Conservation (phyloP, 2,113 vertebrate genomes). For the Oreochromis niloticus region DNA sequence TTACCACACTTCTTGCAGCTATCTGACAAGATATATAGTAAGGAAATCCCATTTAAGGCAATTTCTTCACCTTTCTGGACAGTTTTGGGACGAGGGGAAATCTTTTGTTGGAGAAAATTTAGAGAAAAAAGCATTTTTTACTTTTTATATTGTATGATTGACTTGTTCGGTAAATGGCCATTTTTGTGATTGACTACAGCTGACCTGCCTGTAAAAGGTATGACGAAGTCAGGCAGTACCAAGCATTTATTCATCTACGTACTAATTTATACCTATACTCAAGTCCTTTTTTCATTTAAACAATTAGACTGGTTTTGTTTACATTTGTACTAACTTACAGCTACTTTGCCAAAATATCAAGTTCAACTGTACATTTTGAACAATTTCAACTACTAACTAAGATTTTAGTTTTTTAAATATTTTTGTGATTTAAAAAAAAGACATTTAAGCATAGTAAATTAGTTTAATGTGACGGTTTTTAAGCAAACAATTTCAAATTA, state of each 20-base stretch:
- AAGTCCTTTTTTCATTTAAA: neutral
- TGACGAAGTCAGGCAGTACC: neutral
- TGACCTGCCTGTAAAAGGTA: too few relatives aligned
- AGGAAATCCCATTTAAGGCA: neutral
- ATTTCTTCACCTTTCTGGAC: neutral
- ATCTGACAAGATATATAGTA: neutral
- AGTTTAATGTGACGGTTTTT: neutral
- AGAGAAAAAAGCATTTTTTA: neutral
- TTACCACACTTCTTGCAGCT: neutral
- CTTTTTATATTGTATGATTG: neutral
- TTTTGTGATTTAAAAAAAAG: neutral
- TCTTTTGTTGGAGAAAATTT: neutral
- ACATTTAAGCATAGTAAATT: neutral
- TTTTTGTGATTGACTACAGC: neutral
- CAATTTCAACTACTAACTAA: neutral
- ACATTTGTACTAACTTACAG: neutral
- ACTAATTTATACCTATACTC: neutral
- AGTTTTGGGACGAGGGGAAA: neutral
- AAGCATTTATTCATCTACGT: neutral
- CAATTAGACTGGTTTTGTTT: neutral
- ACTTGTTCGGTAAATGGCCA: neutral
- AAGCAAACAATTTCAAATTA: rapidly evolving
- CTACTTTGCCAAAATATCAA: neutral
- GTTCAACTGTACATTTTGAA: neutral
- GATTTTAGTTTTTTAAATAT: neutral